A percentile compares a stretch with the other conserved stretches of the same genome.
Evolutionary conservation across 2,888 invertebrate genomes (phyloP).

Genomic region (Dorcus hopei): DNA sequence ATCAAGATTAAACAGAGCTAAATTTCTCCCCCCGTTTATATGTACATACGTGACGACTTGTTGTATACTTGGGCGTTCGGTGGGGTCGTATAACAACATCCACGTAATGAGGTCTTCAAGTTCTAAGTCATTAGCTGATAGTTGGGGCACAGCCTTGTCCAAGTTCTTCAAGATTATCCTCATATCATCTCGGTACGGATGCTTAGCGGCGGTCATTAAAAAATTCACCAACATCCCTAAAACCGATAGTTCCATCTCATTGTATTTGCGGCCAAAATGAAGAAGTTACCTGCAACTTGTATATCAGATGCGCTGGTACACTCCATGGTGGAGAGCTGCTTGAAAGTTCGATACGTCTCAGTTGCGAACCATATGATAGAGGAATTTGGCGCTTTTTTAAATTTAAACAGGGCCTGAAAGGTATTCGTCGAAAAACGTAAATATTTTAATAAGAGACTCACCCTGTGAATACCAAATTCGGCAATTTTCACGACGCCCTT

Average conservation of each 20-base stretch:
- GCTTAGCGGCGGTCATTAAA: conserved; percentile 44
- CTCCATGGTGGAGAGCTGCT: conserved; percentile 29
- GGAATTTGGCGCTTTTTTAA: conserved; percentile 40
- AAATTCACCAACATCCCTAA: conserved; percentile 45
- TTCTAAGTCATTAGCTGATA: conserved; percentile 36
- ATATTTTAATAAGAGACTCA: conserved; percentile 21
- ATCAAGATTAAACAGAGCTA: conserved; percentile 17
- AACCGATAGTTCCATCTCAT: not conserved
- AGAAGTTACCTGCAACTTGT: conserved; percentile 41
- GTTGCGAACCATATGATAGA: conserved; percentile 48
- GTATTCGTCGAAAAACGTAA: not conserved
- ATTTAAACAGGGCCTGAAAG: conserved; percentile 40
- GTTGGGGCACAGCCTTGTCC: conserved; percentile 32
- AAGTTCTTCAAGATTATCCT: conserved; percentile 44
- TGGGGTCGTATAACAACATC: conserved; percentile 45
- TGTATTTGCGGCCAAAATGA: not conserved
- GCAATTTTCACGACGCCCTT: conserved; percentile 44
- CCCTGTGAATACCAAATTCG: conserved; percentile 48
- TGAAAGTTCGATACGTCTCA: conserved; percentile 38
- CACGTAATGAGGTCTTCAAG: conserved; percentile 44
- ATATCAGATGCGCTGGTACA: conserved; percentile 45
- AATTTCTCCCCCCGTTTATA: not conserved
- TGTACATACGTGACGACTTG: conserved; percentile 44
- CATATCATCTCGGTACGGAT: conserved; percentile 45
- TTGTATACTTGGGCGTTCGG: conserved; percentile 41